Percentiles rank a stretch among this genome's conserved stretches.
These are phyloP conservation scores for Pemphredon lugubris DNA, from an alignment of 2,888 invertebrate species.

Conservation along the genomic window DNA sequence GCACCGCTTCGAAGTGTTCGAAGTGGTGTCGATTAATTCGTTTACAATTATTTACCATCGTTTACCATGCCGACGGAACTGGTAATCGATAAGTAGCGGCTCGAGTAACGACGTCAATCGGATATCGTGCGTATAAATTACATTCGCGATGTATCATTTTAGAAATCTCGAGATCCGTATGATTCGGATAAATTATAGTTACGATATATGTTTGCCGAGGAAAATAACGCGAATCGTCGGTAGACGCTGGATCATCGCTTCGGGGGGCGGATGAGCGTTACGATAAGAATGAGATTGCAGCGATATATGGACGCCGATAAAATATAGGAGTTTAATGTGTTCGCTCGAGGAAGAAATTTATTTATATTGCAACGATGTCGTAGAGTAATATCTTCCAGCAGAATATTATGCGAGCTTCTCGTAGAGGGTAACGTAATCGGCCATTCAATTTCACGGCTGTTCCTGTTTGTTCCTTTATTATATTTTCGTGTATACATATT, in stretches of 20 bases:
- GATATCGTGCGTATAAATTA: slow-evolving; percentile 44
- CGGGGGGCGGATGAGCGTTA: slow-evolving; percentile 27
- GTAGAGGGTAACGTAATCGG: too few species aligned
- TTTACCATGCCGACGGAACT: too few species aligned
- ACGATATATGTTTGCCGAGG: slow-evolving; percentile 25
- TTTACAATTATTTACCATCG: too few species aligned
- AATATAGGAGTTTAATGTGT: slow-evolving; percentile 9
- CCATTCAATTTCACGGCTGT: too few species aligned
- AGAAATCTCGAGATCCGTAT: slow-evolving; percentile 19
- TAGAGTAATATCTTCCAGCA: background rate
- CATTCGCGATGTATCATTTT: slow-evolving; percentile 39
- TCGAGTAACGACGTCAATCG: too few species aligned
- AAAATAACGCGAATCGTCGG: slow-evolving; percentile 3
- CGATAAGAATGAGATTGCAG: slow-evolving; percentile 29
- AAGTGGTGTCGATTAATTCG: too few species aligned
- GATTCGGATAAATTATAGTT: slow-evolving; percentile 32
- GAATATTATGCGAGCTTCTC: too few species aligned
- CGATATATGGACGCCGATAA: slow-evolving; percentile 30
- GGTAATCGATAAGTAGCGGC: too few species aligned
- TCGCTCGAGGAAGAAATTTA: background rate
- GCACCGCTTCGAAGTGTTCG: too few species aligned
- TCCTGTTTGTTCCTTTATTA: too few species aligned
- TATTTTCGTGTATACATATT: too few species aligned
- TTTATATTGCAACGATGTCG: background rate
- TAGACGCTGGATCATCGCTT: slow-evolving; percentile 16